Evolutionary conservation across 1,140 invertebrate genomes (phyloP).

Genomic region (Rhopalosiphum maidis): DNA sequence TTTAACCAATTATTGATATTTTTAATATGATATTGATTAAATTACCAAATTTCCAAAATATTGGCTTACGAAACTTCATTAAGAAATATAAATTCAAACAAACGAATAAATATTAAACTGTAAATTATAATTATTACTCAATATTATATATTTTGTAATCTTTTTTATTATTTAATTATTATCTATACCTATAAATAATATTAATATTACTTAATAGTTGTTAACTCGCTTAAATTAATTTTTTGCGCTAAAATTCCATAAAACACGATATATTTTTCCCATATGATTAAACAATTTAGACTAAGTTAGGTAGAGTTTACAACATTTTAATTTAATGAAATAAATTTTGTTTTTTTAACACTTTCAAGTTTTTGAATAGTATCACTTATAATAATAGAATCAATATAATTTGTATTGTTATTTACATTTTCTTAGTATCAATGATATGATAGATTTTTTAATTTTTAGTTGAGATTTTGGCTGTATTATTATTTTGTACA

Average conservation of each 20-base stretch:
- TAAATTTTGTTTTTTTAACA: background rate
- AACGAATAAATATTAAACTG: background rate
- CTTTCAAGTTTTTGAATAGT: background rate
- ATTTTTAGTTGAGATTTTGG: background rate
- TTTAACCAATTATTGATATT: background rate
- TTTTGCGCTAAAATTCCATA: too few species aligned
- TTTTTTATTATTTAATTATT: background rate
- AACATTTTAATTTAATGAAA: background rate
- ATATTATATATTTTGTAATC: background rate
- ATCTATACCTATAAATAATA: too few species aligned
- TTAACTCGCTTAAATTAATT: background rate
- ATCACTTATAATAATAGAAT: background rate
- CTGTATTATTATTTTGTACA: background rate
- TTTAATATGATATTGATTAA: background rate
- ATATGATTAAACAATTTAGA: background rate
- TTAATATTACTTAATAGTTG: background rate
- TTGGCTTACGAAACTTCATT: background rate
- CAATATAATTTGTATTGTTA: background rate
- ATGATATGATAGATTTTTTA: background rate
- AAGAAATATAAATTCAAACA: background rate
- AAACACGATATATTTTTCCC: too few species aligned
- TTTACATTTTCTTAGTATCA: background rate
- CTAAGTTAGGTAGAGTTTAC: background rate
- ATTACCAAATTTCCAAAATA: background rate
- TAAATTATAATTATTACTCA: background rate